These are phyloP conservation scores for Tenebrio molitor DNA, from an alignment of 1,140 invertebrate species.

Conservation along the genomic window DNA sequence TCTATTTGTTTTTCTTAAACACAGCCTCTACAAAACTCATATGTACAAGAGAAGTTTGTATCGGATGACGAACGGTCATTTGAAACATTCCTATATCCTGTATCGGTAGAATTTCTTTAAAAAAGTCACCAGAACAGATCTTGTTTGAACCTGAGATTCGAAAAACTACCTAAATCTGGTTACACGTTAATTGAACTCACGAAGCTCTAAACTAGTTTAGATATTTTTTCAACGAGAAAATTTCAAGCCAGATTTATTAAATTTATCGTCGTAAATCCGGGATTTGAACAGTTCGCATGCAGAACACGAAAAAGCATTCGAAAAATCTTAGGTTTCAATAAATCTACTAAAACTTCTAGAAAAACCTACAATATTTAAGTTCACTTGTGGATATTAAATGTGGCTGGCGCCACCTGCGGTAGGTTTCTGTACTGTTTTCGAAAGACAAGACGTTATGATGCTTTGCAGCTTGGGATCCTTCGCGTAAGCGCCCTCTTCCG, in stretches of 20 bases:
- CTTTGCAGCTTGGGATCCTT: slow-evolving; percentile 55
- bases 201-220: slow-evolving; percentile 18
- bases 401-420: slow-evolving; percentile 30
- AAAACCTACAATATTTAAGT: slow-evolving; percentile 32
- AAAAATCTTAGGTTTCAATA: too few relatives aligned
- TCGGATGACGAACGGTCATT: not conserved
- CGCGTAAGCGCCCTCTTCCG: slow-evolving; percentile 43
- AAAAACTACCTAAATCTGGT: slow-evolving; percentile 8
- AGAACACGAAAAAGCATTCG: slow-evolving; percentile 31
- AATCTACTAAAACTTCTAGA: slow-evolving; percentile 30
- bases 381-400: slow-evolving; percentile 48
- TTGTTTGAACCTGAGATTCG: slow-evolving; percentile 49
- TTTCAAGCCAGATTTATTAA: too few relatives aligned
- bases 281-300: slow-evolving; percentile 1
- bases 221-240: too few relatives aligned
- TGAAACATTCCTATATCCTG: slow-evolving; percentile 31
- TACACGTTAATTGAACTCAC: slow-evolving; percentile 20
- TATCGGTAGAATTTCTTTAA: slow-evolving; percentile 1
- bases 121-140: slow-evolving; percentile 10
- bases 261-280: too few relatives aligned
- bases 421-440: slow-evolving; percentile 36
- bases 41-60: slow-evolving; percentile 29
- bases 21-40: slow-evolving; percentile 32
- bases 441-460: slow-evolving; percentile 51
- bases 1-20: slow-evolving; percentile 32